Evolutionary conservation across 2,888 invertebrate genomes (phyloP).

Genomic region (Pinctada fucata): DNA sequence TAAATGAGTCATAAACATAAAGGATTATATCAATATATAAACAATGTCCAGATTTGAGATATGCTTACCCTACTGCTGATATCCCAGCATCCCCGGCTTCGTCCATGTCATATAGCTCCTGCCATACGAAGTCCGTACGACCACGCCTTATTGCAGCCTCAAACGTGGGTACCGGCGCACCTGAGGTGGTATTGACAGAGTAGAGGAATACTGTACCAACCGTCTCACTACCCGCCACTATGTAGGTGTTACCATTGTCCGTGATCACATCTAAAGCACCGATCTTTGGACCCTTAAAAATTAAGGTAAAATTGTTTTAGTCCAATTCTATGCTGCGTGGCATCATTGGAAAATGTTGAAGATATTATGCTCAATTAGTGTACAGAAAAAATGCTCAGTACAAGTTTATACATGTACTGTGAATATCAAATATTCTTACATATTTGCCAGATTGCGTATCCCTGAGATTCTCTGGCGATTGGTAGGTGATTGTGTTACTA

Average conservation of each 20-base stretch:
- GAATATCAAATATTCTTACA: constrained; percentile 35
- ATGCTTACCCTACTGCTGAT: constrained; percentile 49
- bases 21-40: neutral
- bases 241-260: constrained; percentile 46
- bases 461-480: constrained; percentile 51
- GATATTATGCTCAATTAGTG: too few relatives aligned
- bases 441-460: constrained; percentile 50
- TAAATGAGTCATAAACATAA: too few relatives aligned
- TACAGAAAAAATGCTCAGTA: too few relatives aligned
- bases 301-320: too few relatives aligned
- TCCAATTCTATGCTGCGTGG: too few relatives aligned
- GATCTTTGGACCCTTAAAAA: constrained; percentile 51
- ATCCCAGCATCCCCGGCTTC: constrained; percentile 52
- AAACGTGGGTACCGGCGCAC: constrained; percentile 47
- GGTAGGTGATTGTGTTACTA: constrained; percentile 34
- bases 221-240: constrained; percentile 54
- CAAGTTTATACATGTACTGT: neutral
- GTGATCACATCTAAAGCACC: constrained; percentile 50
- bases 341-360: too few relatives aligned
- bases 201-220: constrained; percentile 54
- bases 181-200: constrained; percentile 44
- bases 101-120: constrained; percentile 46
- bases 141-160: constrained; percentile 46
- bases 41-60: neutral
- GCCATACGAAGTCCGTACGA: constrained; percentile 48